These are phyloP conservation scores for Danaus chrysippus DNA, from an alignment of 2,888 invertebrate species.

Conservation along the genomic window DNA sequence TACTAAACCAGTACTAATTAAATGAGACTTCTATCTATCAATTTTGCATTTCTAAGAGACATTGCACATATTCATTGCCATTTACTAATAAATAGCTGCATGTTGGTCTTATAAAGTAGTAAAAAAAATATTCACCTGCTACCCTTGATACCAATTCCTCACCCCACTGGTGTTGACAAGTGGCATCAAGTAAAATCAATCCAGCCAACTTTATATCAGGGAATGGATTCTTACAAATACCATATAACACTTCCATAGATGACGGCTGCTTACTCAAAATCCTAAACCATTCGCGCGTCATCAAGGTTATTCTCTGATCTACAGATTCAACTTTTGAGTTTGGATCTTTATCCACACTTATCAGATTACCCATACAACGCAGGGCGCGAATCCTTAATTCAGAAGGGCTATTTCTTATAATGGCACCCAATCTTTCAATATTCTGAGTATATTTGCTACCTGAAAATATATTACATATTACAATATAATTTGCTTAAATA, in stretches of 20 bases:
- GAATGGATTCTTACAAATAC: slow-evolving; percentile 88
- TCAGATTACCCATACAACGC: slow-evolving; percentile 80
- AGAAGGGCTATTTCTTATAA: slow-evolving; percentile 80
- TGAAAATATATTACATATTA: slow-evolving; percentile 34
- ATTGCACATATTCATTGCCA: too few relatives aligned
- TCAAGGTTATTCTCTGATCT: slow-evolving; percentile 68
- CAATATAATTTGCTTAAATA: background rate
- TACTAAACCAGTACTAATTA: too few relatives aligned
- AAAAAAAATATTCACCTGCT: slow-evolving; percentile 76
- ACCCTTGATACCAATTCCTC: slow-evolving; percentile 84
- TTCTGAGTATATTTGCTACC: slow-evolving; percentile 67
- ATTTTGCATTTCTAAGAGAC: too few relatives aligned
- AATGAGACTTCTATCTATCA: too few relatives aligned
- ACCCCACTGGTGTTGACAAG: slow-evolving; percentile 89
- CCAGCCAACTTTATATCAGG: slow-evolving; percentile 86
- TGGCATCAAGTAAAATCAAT: slow-evolving; percentile 81
- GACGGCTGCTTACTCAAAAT: slow-evolving; percentile 53
- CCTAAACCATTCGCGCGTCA: slow-evolving; percentile 76
- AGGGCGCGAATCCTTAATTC: slow-evolving; percentile 85
- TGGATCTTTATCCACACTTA: slow-evolving; percentile 65
- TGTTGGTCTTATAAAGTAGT: background rate
- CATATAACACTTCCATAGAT: slow-evolving; percentile 81
- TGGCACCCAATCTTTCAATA: slow-evolving; percentile 78
- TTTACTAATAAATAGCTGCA: slow-evolving; percentile 1
- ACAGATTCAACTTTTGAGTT: slow-evolving; percentile 54